phyloP scores from a whole-genome alignment of 2,113 vertebrate species.

The Sebastes fasciatus region DNA sequence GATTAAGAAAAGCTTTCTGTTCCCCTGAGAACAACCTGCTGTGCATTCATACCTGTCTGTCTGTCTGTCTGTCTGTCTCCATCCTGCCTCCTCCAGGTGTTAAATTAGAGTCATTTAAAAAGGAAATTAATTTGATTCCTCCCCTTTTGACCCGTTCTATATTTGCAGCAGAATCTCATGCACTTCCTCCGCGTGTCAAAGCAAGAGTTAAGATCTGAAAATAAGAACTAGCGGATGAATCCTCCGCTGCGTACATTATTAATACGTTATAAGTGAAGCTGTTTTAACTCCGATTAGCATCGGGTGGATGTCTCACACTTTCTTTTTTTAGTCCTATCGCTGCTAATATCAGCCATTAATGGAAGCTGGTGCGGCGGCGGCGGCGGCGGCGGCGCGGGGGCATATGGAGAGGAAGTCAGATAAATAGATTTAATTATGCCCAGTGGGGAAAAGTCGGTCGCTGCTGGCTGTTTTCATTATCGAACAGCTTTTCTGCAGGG shows the following conservation, averaged over 20 bases:
- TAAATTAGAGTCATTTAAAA: conserved; percentile 47
- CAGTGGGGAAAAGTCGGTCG: conserved; percentile 31
- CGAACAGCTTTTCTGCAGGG: not conserved
- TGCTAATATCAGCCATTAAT: conserved; percentile 55
- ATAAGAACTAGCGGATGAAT: conserved; percentile 29
- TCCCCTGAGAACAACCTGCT: conserved; percentile 60
- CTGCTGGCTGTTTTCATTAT: conserved; percentile 50
- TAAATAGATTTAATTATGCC: conserved; percentile 74
- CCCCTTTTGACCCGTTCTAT: not conserved
- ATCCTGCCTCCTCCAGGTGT: conserved; percentile 33
- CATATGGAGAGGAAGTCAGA: conserved; percentile 56
- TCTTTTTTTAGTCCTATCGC: not conserved
- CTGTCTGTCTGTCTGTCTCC: conserved; percentile 22
- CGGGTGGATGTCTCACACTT: conserved; percentile 12
- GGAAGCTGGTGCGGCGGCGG: conserved; percentile 27
- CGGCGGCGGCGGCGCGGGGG: not conserved
- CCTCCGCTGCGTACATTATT: conserved; percentile 65
- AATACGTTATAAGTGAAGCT: conserved; percentile 67
- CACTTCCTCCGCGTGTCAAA: not conserved
- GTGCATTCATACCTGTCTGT: conserved; percentile 44
- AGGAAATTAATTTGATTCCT: conserved; percentile 17
- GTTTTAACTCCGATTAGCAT: conserved; percentile 59
- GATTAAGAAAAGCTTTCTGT: conserved; percentile 61
- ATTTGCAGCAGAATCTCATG: not conserved
- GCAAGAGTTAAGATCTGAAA: conserved; percentile 49